phyloP scores from a whole-genome alignment of 2,797 vertebrate genomes.

The Monodelphis domestica region DNA sequence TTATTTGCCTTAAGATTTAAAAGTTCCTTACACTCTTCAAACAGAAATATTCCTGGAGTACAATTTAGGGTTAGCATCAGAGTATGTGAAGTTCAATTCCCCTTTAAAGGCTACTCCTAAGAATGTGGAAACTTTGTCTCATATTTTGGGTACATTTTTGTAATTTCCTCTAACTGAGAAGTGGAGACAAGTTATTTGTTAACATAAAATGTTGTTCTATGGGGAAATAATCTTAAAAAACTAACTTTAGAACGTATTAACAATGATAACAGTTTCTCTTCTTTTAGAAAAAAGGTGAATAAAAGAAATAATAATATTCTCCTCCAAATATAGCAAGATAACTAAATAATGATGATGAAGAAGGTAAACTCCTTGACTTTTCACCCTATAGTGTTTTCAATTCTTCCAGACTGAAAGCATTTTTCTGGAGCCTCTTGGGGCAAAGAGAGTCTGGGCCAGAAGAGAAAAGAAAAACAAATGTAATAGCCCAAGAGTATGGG shows the following conservation, averaged over 20 bases:
- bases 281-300: neutral
- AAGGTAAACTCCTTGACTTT: neutral
- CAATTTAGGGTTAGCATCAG: neutral
- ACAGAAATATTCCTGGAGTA: neutral
- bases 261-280: neutral
- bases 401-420: neutral
- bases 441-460: neutral
- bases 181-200: neutral
- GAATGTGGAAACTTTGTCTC: neutral
- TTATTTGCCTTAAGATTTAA: neutral
- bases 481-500: constrained; percentile 37
- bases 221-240: neutral
- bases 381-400: neutral
- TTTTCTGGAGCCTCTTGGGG: constrained; percentile 3
- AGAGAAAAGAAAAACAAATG: constrained; percentile 35
- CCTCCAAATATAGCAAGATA: neutral
- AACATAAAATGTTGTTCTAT: neutral
- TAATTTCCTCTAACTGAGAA: neutral
- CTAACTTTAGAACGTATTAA: neutral
- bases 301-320: neutral
- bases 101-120: neutral
- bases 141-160: neutral
- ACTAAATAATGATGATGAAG: neutral
- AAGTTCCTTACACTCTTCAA: neutral
- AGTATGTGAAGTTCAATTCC: neutral